Evolutionary conservation across 2,888 invertebrate species (phyloP), one percentile per base, ranked within the genome.

Genomic region (Apodemia mormo): DNA sequence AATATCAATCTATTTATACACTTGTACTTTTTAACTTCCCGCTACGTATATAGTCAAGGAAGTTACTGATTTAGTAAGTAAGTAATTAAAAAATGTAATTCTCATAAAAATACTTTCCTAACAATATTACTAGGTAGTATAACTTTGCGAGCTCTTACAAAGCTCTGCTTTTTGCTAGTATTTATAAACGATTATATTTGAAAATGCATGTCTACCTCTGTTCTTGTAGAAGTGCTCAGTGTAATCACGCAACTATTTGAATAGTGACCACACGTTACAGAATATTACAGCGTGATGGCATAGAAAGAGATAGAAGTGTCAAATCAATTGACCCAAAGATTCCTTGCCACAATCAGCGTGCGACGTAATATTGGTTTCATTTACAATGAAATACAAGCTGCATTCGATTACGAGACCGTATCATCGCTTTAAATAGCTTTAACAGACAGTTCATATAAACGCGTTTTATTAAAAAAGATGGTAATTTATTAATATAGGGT

Each of bases 321-420:
- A 90, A 84, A 85, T 89, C 79, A 87, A 82, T 90, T 90, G 83
- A 92, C 91, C 69, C 88, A 79, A 74, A 78, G 86, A 90, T 90
- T 90, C 90, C 82, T 84, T 76, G 76, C 79, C 77, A 86, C 90
- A 92, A 91, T 91, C 92, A 90, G 89, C 90, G 89, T 90, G 91
- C 91, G 87, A 92, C 91, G 90, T 82, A 81, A 82, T 88, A 84
- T 89, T 89, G 84, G 82, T 85, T 82, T 84, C 78, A 81, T 87
- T 87, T 84, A 84, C 81, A 78, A 81, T 84, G 90, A 85, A 85
- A 90, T 85, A 84, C 84, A 85, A 92, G 85, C 82, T 82, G 82
- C 82, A 85, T 86, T 86, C 82, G 86, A 90, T 90, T 87, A 73
- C 73, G 72, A 79, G 82, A 81, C 83, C 83, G 85, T 86, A 85